Evolutionary conservation across 2,888 invertebrate genomes (phyloP).

Genomic region (Lymantria monacha): DNA sequence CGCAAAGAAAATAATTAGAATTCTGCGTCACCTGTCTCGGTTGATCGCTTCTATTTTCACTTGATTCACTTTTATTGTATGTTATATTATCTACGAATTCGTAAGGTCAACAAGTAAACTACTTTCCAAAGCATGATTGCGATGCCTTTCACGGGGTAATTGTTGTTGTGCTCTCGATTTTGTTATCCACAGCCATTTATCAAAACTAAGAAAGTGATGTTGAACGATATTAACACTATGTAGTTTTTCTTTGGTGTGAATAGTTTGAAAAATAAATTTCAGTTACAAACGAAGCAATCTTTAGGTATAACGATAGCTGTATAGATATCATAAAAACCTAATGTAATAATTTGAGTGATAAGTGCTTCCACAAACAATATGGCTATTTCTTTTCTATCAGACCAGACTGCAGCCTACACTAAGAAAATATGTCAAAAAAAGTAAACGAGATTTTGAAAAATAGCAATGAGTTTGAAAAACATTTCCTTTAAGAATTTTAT

Average conservation of each 20-base stretch:
- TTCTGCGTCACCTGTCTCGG: conserved; percentile 19
- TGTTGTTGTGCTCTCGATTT: conserved; percentile 64
- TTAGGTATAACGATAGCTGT: too few species aligned
- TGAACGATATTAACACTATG: not conserved
- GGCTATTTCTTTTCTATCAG: too few species aligned
- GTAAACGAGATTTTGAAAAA: too few species aligned
- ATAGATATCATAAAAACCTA: too few species aligned
- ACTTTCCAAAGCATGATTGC: conserved; percentile 70
- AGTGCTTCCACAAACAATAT: too few species aligned
- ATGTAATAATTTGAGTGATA: not conserved
- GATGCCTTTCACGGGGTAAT: conserved; percentile 69
- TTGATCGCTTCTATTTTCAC: conserved; percentile 41
- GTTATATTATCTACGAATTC: conserved; percentile 41
- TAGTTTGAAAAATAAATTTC: too few species aligned
- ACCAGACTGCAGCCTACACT: too few species aligned
- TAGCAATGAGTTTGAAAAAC: too few species aligned
- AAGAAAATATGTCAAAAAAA: too few species aligned
- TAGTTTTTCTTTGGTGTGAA: too few species aligned
- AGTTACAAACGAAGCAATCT: too few species aligned
- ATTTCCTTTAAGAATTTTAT: too few species aligned
- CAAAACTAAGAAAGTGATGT: conserved; percentile 31
- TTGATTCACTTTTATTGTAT: conserved; percentile 30
- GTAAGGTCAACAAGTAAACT: conserved; percentile 60
- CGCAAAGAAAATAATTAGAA: not conserved
- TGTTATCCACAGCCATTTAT: conserved; percentile 52